phyloP scores from a whole-genome alignment of 2,113 vertebrate species.

The Daubentonia madagascariensis region DNA sequence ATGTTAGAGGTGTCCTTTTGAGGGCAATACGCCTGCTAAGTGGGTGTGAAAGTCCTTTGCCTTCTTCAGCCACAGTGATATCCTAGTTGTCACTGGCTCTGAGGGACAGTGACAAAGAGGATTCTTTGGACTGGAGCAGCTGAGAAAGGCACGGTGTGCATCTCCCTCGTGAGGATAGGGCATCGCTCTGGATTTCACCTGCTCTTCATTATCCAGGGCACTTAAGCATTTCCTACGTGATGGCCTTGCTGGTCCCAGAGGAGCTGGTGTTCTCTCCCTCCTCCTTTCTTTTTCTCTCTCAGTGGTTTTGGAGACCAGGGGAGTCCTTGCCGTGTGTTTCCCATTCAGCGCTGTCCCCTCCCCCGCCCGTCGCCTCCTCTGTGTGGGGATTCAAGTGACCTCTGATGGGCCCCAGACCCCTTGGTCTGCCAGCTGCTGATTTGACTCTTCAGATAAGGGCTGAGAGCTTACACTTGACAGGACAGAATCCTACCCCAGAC shows the following conservation, averaged over 20 bases:
- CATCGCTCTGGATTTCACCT: not conserved
- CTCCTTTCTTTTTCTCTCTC: too few species aligned
- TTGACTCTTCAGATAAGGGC: not conserved
- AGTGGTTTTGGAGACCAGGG: not conserved
- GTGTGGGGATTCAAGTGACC: not conserved
- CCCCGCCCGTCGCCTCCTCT: not conserved
- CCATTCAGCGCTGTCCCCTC: not conserved
- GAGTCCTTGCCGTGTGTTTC: not conserved
- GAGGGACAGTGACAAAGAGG: constrained; percentile 35
- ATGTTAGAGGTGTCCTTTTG: constrained; percentile 9
- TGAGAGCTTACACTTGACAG: not conserved
- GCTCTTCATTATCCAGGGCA: not conserved
- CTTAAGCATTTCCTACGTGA: not conserved
- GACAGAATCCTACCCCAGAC: not conserved
- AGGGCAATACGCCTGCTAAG: constrained; percentile 57
- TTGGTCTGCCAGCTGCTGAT: not conserved
- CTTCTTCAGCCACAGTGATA: constrained; percentile 26
- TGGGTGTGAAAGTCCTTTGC: constrained; percentile 69
- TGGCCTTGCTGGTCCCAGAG: not conserved
- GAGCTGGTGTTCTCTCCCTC: not conserved
- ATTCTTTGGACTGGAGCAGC: not conserved
- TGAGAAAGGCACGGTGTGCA: not conserved
- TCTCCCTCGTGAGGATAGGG: not conserved
- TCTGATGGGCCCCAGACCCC: not conserved
- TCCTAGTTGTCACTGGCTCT: constrained; percentile 36